Evolutionary conservation across 2,113 vertebrate species (phyloP), one percentile per base, ranked within the genome.

Genomic region (Antechinus stuartii): DNA sequence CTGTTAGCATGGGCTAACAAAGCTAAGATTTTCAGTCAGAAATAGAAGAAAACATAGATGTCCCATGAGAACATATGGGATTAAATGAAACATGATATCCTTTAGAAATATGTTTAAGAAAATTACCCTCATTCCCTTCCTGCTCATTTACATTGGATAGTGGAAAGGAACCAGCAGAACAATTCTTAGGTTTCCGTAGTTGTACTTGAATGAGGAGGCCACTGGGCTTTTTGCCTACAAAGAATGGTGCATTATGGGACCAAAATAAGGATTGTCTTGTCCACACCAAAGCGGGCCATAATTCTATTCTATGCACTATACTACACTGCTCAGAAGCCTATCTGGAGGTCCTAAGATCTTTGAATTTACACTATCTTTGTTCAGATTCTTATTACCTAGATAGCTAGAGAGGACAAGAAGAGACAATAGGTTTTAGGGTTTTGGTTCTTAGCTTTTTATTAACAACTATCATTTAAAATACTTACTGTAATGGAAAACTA

Each of bases 371-470:
- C 35, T 0, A n/a, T 76, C 68, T 76, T 76, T 22, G 1, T 42
- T 76, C 16, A 22, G 35, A 35, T 14, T 42, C 35, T 76, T 42
- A 76, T 76, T 16, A 22, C 6, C 14, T 76, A n/a, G 16, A 76
- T 35, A 55, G 7, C 3, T 90, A 24, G 3, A 90, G 23, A 76
- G 92, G 90, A 54, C 93, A 90, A 93, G 19, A 56, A 30, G 92
- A 42, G 57, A 91, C 16, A 54, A 14, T 2, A n/a, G 56, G 42
- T 12, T 94, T 96, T 53, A 93, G 22, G n/a, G 25, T 9, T 96
- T 42, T 84, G 93, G 47, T 7, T 42, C 92, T 91, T 93, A 89
- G 47, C 10, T 89, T 52, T 96, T 95, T 90, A 89, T 92, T 90
- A 90, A 54, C 95, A 92, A 92, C 94, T 11, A n/a, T 3, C 27